A percentile compares a stretch with the other conserved stretches of the same genome.
Evolutionary conservation across 2,888 invertebrate genomes (phyloP).

Genomic region (Stegana nigrithorax): DNA sequence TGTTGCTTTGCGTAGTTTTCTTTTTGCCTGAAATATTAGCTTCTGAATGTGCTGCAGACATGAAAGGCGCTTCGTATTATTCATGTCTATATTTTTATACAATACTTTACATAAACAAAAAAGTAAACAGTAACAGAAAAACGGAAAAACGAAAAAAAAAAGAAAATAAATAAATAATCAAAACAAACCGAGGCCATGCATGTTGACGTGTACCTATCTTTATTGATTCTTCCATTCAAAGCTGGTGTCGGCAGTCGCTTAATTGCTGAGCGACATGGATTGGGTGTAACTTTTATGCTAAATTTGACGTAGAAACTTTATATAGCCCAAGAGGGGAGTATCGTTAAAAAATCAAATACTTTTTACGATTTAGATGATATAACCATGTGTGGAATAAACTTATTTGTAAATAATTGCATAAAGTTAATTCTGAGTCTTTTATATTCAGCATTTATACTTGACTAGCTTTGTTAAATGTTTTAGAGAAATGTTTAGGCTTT

Average conservation of each 20-base stretch:
- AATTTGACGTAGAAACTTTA: no score
- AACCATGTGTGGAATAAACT: no score
- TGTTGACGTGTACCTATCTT: neutral
- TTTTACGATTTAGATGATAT: no score
- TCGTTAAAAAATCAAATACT: no score
- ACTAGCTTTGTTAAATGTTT: no score
- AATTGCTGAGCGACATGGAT: neutral
- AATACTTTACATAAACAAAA: neutral
- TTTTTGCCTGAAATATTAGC: slow-evolving; percentile 4
- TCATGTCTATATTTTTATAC: slow-evolving; percentile 2
- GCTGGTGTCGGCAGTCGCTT: neutral
- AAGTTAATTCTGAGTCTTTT: no score
- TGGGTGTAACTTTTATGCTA: neutral
- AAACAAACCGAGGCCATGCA: neutral
- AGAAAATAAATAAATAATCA: neutral
- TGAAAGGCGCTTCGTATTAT: slow-evolving; percentile 13
- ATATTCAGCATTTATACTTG: no score
- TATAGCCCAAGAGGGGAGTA: no score
- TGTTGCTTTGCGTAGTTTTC: no score
- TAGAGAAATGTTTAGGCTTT: no score
- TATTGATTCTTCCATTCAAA: neutral
- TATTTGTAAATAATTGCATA: no score
- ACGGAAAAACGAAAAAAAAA: neutral
- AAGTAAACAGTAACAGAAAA: no score
- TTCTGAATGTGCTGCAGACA: slow-evolving; percentile 11